Conservation (phyloP, 2,797 vertebrate genomes). For the Poecilia wingei region DNA sequence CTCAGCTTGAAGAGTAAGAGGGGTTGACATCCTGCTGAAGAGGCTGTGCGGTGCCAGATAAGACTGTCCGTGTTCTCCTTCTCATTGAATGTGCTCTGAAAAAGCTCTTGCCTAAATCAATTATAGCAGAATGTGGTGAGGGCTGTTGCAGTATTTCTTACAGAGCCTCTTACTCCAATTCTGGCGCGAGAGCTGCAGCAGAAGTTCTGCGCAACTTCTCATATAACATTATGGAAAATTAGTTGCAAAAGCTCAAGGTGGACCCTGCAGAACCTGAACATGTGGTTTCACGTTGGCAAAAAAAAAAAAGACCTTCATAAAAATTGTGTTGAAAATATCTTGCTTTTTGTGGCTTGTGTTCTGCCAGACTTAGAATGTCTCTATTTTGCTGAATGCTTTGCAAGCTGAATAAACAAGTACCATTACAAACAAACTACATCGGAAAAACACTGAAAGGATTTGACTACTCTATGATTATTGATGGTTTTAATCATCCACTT, state of each 20-base stretch:
- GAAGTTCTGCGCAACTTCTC: not conserved
- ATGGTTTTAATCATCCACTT: not conserved
- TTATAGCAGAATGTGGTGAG: conserved; percentile 22
- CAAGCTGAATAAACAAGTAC: not conserved
- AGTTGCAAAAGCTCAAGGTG: not conserved
- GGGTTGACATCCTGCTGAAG: conserved; percentile 54
- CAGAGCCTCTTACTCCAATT: conserved; percentile 25
- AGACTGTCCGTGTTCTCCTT: conserved; percentile 41
- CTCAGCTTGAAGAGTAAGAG: conserved; percentile 41
- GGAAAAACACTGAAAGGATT: not conserved
- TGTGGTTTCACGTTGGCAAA: not conserved
- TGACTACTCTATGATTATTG: not conserved
- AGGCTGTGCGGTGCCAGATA: conserved; percentile 49
- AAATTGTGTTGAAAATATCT: not conserved
- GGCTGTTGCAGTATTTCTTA: conserved; percentile 13
- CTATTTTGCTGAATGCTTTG: not conserved
- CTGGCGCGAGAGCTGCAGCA: conserved; percentile 1
- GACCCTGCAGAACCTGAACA: not conserved
- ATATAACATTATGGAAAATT: not conserved
- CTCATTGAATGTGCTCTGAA: conserved; percentile 32
- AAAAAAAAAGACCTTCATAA: not conserved
- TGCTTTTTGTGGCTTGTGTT: not conserved
- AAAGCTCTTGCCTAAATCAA: conserved; percentile 43
- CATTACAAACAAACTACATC: not conserved
- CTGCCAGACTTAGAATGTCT: not conserved